Evolutionary conservation across 2,888 invertebrate species (phyloP), one percentile per base, ranked within the genome.

Genomic region (Drosophila testacea): DNA sequence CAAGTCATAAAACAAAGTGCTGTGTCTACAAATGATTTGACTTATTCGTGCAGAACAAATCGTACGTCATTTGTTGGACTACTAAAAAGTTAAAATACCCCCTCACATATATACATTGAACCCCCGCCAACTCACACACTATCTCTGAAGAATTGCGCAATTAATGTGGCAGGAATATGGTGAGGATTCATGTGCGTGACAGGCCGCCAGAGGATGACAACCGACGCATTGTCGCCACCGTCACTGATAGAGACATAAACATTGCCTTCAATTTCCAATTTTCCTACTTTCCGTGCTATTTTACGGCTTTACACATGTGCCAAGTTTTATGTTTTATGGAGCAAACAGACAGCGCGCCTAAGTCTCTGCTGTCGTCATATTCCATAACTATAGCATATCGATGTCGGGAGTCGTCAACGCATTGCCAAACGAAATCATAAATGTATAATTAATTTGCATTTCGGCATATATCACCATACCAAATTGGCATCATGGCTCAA

Each of bases 11-110:
- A 84, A 84, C 78, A 84, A 84, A 84, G 85, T 88, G 83, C 88
- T 77, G 77, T 83, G 78, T 77, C 88, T 84, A 87, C 83, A 84
- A 84, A 87, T 85, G 81, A 83, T 84, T 84, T 77, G 83, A 85
- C 88, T 88, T 85, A 88, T 84, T 84, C 88, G 81, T 84, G 84
- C 88, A 88, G 85, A 88, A 88, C 85, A 84, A 84, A 85, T 84
- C 85, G 88, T 79, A 81, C 83, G 84, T 83, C 88, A 84, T 84
- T 84, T 83, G 84, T 83, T 87, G 88, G 66, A 72, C 81, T 68
- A 84, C 84, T 84, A 83, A 85, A 88, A 84, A 82, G 79, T 82
- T 82, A 66, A 79, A 75, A 66, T 55, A 50, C 48, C 60, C 22
- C n/a, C 32, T 9, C 38, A 27, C 22, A 34, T 6, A 13, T 10